phyloP scores from a whole-genome alignment of 2,888 invertebrate genomes.

The Dioctria linearis region DNA sequence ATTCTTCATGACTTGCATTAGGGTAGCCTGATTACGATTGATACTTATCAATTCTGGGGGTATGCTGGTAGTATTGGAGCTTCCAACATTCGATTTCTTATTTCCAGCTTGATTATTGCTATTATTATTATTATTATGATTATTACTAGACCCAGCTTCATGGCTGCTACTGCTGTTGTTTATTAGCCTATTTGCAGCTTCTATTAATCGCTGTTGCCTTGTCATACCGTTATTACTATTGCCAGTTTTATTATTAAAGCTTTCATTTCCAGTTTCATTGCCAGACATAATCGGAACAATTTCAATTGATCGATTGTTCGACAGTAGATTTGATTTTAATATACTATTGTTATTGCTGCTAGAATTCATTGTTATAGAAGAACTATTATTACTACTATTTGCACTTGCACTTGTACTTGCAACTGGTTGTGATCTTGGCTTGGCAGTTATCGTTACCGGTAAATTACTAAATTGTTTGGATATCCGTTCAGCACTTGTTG shows the following conservation, averaged over 20 bases:
- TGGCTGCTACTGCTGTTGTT: slow-evolving; percentile 15
- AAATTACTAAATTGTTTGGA: slow-evolving; percentile 42
- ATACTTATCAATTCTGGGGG: slow-evolving; percentile 61
- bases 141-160: neutral
- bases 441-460: slow-evolving; percentile 69
- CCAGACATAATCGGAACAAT: slow-evolving; percentile 64
- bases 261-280: neutral
- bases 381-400: slow-evolving; percentile 44
- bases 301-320: slow-evolving; percentile 63
- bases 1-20: slow-evolving; percentile 9
- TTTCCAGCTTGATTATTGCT: slow-evolving; percentile 51
- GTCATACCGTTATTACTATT: slow-evolving; percentile 60
- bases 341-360: slow-evolving; percentile 63
- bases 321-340: slow-evolving; percentile 67
- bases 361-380: slow-evolving; percentile 31
- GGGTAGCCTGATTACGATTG: slow-evolving; percentile 44
- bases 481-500: slow-evolving; percentile 5
- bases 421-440: slow-evolving; percentile 61
- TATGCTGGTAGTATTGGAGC: neutral
- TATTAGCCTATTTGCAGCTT: slow-evolving; percentile 66
- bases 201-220: slow-evolving; percentile 68
- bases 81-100: neutral
- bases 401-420: slow-evolving; percentile 50
- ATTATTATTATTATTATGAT: no score
- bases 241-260: neutral